Conservation (phyloP, 2,888 invertebrate genomes). For the Andrena marginata region DNA sequence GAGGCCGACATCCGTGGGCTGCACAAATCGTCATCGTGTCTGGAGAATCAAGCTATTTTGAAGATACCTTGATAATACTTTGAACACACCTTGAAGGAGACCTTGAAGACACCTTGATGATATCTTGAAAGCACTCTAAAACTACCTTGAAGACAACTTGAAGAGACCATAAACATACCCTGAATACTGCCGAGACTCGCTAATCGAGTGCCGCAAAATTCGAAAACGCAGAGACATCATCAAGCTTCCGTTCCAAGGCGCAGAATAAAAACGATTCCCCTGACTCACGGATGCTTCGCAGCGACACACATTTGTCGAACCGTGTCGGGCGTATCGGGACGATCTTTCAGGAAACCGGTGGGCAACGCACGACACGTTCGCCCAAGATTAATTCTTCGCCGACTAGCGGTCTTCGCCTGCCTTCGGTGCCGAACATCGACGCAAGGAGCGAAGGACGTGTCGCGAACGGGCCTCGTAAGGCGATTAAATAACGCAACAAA, state of each 20-base stretch:
- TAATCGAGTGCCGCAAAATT: too few species aligned
- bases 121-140: too few species aligned
- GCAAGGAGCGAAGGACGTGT: constrained; percentile 17
- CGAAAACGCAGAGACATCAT: too few species aligned
- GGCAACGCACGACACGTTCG: background rate
- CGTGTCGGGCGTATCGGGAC: background rate
- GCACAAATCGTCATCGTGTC: too few species aligned
- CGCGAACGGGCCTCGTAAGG: background rate
- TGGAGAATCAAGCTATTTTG: background rate
- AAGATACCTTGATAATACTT: background rate
- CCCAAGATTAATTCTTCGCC: constrained; percentile 23
- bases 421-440: constrained; percentile 1
- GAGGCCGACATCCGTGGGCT: background rate
- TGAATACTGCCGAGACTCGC: too few species aligned
- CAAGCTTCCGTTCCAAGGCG: background rate
- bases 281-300: background rate
- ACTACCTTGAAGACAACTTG: too few species aligned
- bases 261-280: background rate
- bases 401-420: constrained; percentile 2
- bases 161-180: too few species aligned
- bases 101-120: too few species aligned
- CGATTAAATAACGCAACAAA: constrained; percentile 37
- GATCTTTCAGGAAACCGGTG: constrained; percentile 15
- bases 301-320: constrained; percentile 18
- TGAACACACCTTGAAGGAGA: background rate